Conservation (phyloP, 2,888 invertebrate species). For the Liodrosophila aerea region DNA sequence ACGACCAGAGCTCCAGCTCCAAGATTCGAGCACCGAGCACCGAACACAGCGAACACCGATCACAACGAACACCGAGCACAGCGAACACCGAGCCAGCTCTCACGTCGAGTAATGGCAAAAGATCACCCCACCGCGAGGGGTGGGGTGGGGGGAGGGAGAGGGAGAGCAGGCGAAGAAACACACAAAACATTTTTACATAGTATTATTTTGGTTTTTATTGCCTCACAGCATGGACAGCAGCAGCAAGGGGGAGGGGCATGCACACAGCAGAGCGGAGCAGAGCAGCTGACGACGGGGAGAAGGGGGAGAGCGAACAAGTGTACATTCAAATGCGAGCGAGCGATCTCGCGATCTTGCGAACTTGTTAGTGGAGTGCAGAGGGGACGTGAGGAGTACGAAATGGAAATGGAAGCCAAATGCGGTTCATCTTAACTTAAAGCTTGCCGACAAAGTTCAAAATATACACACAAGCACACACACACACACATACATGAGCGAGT, state of each 20-base stretch:
- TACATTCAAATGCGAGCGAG: conserved; percentile 55
- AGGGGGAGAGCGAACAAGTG: conserved; percentile 49
- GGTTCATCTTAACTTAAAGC: conserved; percentile 55
- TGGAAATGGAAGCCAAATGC: conserved; percentile 32
- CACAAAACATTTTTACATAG: conserved; percentile 74
- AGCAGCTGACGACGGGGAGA: conserved; percentile 16
- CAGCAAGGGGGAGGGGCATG: background rate
- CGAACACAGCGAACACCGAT: conserved; percentile 1
- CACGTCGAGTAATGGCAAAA: conserved; percentile 19
- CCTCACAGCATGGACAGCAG: conserved; percentile 14
- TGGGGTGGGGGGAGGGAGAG: background rate
- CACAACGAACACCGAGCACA: background rate
- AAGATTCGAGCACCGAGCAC: conserved; percentile 2
- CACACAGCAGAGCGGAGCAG: conserved; percentile 4
- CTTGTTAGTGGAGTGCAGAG: conserved; percentile 11
- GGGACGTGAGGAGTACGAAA: conserved; percentile 13
- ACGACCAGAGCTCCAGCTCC: conserved; percentile 15
- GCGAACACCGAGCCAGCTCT: conserved; percentile 12
- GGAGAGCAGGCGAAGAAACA: conserved; percentile 34
- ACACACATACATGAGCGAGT: background rate
- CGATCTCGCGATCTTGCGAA: conserved; percentile 33
- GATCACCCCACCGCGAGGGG: conserved; percentile 11
- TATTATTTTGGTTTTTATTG: conserved; percentile 72
- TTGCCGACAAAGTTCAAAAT: conserved; percentile 64
- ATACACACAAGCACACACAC: conserved; percentile 4